A percentile compares a stretch with the other conserved stretches of the same genome.
These are phyloP conservation scores for Zaprionus inermis DNA, from an alignment of 1,140 invertebrate genomes.

Conservation along the genomic window DNA sequence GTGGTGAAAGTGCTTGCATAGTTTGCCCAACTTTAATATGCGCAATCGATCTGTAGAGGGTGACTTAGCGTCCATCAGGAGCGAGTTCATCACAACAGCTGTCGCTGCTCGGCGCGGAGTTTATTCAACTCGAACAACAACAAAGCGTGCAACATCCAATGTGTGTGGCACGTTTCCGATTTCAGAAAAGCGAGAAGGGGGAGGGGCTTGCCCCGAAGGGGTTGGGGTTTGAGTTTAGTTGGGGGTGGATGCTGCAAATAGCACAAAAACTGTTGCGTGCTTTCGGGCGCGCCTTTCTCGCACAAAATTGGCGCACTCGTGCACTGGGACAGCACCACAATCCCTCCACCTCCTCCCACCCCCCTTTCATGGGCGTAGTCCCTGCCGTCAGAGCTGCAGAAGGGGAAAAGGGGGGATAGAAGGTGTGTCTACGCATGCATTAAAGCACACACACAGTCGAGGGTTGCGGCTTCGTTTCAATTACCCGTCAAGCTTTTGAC, in stretches of 20 bases:
- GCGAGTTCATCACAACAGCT: constrained; percentile 40
- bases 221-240: constrained; percentile 1
- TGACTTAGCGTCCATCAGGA: constrained; percentile 34
- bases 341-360: not conserved
- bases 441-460: constrained; percentile 7
- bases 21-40: constrained; percentile 43
- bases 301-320: constrained; percentile 70
- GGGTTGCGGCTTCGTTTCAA: constrained; percentile 40
- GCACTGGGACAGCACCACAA: constrained; percentile 51
- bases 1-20: constrained; percentile 44
- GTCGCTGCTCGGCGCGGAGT: constrained; percentile 32
- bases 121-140: constrained; percentile 66
- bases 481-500: constrained; percentile 49
- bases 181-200: not conserved
- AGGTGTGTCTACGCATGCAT: constrained; percentile 57
- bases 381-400: not conserved
- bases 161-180: constrained; percentile 41
- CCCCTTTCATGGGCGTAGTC: not conserved
- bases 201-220: not conserved
- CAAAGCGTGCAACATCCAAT: constrained; percentile 33
- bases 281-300: constrained; percentile 43
- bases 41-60: constrained; percentile 36
- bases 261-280: constrained; percentile 73
- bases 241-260: constrained; percentile 49
- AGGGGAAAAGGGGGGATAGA: constrained; percentile 14